Percentiles rank a stretch among this genome's conserved stretches.
Evolutionary conservation across 2,888 invertebrate species (phyloP).

Genomic region (Bombylius major): DNA sequence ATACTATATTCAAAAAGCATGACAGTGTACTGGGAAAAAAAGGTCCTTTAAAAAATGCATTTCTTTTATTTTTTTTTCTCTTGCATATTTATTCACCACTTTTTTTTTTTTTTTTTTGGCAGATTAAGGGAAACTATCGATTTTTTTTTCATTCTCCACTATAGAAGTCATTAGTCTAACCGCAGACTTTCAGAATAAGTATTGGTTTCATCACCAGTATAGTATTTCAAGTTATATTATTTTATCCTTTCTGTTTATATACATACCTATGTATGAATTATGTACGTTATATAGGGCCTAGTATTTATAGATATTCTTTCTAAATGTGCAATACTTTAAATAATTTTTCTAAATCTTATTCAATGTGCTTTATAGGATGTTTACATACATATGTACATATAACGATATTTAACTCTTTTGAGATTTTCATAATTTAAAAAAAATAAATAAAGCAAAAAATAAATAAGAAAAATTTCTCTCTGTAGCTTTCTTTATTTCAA

Average conservation of each 20-base stretch:
- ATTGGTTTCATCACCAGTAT: not conserved
- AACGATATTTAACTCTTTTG: no score
- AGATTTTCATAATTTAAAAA: no score
- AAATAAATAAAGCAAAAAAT: no score
- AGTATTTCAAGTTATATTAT: not conserved
- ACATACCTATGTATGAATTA: no score
- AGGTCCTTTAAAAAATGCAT: not conserved
- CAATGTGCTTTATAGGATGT: no score
- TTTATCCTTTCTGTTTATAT: not conserved
- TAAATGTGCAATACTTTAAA: no score
- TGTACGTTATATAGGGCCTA: no score
- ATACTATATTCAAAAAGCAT: not conserved
- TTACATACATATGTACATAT: no score
- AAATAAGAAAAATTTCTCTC: no score
- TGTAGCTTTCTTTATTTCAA: no score
- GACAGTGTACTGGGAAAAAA: not conserved
- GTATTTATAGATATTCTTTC: no score
- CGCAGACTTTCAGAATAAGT: not conserved
- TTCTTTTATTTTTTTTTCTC: not conserved
- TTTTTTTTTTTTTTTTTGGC: not conserved
- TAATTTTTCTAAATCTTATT: no score
- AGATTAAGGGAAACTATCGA: slow-evolving; percentile 13
- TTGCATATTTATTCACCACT: not conserved
- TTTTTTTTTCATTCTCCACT: slow-evolving; percentile 5
- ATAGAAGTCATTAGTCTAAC: slow-evolving; percentile 13